Conservation (phyloP, 2,888 invertebrate genomes). For the Teleiodes luculella region DNA sequence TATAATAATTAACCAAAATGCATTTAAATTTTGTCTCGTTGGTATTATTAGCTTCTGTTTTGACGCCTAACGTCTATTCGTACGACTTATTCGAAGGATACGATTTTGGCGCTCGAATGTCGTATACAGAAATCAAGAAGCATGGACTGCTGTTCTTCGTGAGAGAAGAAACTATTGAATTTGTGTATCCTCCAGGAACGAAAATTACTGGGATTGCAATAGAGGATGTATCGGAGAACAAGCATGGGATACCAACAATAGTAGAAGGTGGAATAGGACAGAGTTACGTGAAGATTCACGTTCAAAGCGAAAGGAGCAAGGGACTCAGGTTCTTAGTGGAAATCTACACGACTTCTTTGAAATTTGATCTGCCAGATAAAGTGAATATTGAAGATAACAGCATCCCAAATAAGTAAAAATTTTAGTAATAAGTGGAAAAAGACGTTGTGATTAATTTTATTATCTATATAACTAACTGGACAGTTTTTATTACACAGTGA, state of each 20-base stretch:
- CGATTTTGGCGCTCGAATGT: slow-evolving; percentile 44
- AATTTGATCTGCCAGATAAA: background rate
- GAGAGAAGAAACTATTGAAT: slow-evolving; percentile 30
- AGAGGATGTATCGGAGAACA: slow-evolving; percentile 36
- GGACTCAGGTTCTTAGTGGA: slow-evolving; percentile 37
- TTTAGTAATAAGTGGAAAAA: too few relatives aligned
- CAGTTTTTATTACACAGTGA: too few relatives aligned
- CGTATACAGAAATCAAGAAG: slow-evolving; percentile 44
- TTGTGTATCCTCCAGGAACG: slow-evolving; percentile 39
- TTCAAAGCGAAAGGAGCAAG: slow-evolving; percentile 39
- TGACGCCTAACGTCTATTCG: background rate
- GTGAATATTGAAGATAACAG: background rate
- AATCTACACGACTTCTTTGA: slow-evolving; percentile 29
- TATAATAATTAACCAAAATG: background rate
- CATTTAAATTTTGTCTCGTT: background rate
- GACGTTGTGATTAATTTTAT: too few relatives aligned
- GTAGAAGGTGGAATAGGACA: slow-evolving; percentile 35
- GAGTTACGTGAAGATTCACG: slow-evolving; percentile 32
- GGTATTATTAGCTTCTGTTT: background rate
- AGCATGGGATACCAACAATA: slow-evolving; percentile 32
- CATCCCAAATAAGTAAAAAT: background rate
- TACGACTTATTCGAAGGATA: slow-evolving; percentile 30
- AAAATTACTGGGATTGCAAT: slow-evolving; percentile 45
- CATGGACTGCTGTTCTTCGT: slow-evolving; percentile 42
- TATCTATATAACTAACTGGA: too few relatives aligned